These are phyloP conservation scores for Uropsilus gracilis DNA, from an alignment of 2,113 vertebrate genomes.

Conservation along the genomic window DNA sequence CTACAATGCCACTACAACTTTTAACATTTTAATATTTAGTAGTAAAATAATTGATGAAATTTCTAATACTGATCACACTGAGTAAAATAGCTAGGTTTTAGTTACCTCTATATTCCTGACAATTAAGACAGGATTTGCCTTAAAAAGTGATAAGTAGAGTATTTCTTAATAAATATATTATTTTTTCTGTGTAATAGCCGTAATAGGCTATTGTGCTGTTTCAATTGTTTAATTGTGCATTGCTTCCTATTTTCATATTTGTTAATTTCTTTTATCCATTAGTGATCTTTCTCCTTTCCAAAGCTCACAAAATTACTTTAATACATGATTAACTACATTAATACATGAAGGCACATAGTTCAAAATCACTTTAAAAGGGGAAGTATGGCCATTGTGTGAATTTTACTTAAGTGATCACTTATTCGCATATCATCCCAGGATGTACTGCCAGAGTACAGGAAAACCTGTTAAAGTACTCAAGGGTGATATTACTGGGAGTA, in stretches of 20 bases:
- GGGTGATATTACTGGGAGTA: not conserved
- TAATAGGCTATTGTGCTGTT: not conserved
- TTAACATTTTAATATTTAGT: not conserved
- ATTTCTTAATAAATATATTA: not conserved
- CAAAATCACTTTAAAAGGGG: not conserved
- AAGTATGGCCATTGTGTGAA: not conserved
- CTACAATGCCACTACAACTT: not conserved
- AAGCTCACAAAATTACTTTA: not conserved
- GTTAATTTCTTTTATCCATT: not conserved
- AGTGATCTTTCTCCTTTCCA: not conserved
- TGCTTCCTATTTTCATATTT: not conserved
- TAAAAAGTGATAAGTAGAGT: not conserved
- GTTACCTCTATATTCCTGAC: not conserved
- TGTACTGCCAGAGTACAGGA: not conserved
- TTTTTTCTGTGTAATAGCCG: not conserved
- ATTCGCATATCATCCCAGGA: not conserved
- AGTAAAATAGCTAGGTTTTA: not conserved
- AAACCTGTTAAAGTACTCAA: not conserved
- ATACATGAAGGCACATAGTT: no score
- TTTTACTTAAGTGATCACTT: not conserved
- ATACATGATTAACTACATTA: not conserved
- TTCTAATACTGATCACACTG: not conserved
- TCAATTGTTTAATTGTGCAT: not conserved
- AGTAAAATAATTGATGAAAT: not conserved
- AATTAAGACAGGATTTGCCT: not conserved